Base-by-base conservation (phyloP, 2,888 invertebrate species). In the Meliscaeva auricollis region DNA sequence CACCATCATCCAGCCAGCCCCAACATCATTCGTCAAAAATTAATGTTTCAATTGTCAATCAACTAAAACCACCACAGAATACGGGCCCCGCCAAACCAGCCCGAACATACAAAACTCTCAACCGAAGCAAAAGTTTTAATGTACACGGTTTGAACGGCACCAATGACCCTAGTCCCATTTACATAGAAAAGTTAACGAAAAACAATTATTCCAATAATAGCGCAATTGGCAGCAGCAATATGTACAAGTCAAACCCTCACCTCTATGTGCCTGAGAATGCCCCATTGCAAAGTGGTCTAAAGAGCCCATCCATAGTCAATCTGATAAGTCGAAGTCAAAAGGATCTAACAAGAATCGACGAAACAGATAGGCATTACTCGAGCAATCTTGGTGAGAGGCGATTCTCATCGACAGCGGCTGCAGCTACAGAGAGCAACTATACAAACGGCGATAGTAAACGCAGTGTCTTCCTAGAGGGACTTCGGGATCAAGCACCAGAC, bases 251-350 rank as follows among this genome's bases (percentile, higher is more conserved):
- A 3, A 96, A 96, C 91, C 95, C 96, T 41, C 96, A 96, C 90
- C 92, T 97, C 56, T 95, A 95, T 89, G 95, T 96, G 89, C 94
- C 94, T 8, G 91, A 91, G 20, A 91, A 89, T 52, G 89, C 90
- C 3, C 69, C 88, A 11, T 68, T 91, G 44, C 91, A 91, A 81
- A 90, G 90, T 81, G 91, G 95, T 9, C 88, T 91, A 1, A 97
- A 97, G 91, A 97, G 97, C 90, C 97, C 97, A 0, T 96, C 97
- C 48, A 96, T 97, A 87, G 96, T 97, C 46, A 96, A 97, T 76
- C 96, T 96, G 87, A 96, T 97, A 83, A 97, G 96, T 90, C 94
- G 97, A 87, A 97, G 97, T 91, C 96, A 96, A 90, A 94, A 95
- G 83, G 97, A 97, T 90, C 92, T 97, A 30, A 94, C 95, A 30